Percentiles rank a stretch among this genome's conserved stretches.
Evolutionary conservation across 2,797 vertebrate genomes (phyloP).

Genomic region (Fistularia tabacaria): DNA sequence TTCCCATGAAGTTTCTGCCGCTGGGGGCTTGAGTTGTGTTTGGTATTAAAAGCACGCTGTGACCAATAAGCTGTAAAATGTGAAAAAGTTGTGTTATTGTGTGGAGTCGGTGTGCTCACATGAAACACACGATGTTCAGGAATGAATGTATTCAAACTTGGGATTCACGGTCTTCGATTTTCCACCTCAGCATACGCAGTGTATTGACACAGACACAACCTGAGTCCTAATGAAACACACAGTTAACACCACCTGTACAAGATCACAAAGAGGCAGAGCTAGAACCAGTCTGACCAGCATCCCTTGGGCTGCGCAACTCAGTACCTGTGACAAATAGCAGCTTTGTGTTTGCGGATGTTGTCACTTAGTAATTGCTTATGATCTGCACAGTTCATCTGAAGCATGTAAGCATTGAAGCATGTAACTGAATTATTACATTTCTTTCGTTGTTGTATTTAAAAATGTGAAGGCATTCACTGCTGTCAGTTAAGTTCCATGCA

Average conservation of each 20-base stretch:
- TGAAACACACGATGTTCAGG: conserved; percentile 14
- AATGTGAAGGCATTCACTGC: too few species aligned
- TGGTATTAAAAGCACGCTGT: conserved; percentile 59
- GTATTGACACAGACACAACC: conserved; percentile 4
- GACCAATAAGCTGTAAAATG: conserved; percentile 61
- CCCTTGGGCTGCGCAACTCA: conserved; percentile 14
- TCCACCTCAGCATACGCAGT: neutral
- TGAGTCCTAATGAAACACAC: neutral
- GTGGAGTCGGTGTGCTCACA: conserved; percentile 2
- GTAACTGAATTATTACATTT: conserved; percentile 5
- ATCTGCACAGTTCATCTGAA: conserved; percentile 16
- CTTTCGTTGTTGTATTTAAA: conserved; percentile 8
- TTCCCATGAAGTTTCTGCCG: conserved; percentile 60
- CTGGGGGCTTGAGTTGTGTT: conserved; percentile 46
- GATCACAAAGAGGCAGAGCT: neutral
- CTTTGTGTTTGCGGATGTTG: conserved; percentile 18
- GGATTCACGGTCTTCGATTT: conserved; percentile 9
- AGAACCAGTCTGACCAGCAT: neutral
- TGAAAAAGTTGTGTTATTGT: conserved; percentile 49
- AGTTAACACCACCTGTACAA: neutral
- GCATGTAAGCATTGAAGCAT: neutral
- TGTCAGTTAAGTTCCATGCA: too few species aligned
- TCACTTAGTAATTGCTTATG: conserved; percentile 21
- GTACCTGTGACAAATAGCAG: conserved; percentile 32
- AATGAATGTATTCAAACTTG: conserved; percentile 3